Base-by-base conservation (phyloP, 2,113 vertebrate species). In the Hemiprocne comata region DNA sequence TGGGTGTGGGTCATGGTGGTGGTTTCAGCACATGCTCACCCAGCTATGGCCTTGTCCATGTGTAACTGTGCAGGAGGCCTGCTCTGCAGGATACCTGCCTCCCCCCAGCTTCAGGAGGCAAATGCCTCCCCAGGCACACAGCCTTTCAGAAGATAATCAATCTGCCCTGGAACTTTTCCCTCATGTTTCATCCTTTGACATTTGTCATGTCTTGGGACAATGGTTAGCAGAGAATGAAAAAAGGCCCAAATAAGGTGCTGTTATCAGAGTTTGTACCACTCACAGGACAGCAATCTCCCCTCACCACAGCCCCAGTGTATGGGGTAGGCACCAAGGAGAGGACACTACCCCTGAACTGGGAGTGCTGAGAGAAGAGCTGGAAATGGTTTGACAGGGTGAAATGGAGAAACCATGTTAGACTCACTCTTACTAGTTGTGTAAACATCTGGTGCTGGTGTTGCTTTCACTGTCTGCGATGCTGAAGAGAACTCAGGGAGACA, bases 351-450 rank as follows among this genome's bases (percentile, higher is more conserved):
- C 33, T 78, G 75, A 62, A 38, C 21, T 4, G 3, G 18, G 13
- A 65, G 16, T 58, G 38, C 69, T 0, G 0, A 81, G 48, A 89
- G 36, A 67, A 76, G 33, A 75, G 31, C 21, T 58, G n/a, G 51
- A 85, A 87, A 79, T 10, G 4, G 54, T 82, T 81, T 88, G 57
- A 64, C 13, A 73, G 84, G 23, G 25, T 78, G 40, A 92, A 93
- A 79, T 24, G 13, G 34, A 87, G 17, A 18, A 80, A 74, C n/a
- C 13, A n/a, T 0, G 2, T 80, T 54, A 55, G 80, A 98, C 99
- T 96, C 98, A 99, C 99, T 99, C 97, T 99, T 99, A 97, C 98
- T 99, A 98, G 98, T 98, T 74, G 99, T 98, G 94, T 99, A 99
- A 96, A 98, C 97, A 81, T 99, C 98, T 38, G 98, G 96, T 29